A percentile compares a stretch with the other conserved stretches of the same genome.
phyloP scores from a whole-genome alignment of 1,140 invertebrate species.

The Caenorhabditis briggsae region DNA sequence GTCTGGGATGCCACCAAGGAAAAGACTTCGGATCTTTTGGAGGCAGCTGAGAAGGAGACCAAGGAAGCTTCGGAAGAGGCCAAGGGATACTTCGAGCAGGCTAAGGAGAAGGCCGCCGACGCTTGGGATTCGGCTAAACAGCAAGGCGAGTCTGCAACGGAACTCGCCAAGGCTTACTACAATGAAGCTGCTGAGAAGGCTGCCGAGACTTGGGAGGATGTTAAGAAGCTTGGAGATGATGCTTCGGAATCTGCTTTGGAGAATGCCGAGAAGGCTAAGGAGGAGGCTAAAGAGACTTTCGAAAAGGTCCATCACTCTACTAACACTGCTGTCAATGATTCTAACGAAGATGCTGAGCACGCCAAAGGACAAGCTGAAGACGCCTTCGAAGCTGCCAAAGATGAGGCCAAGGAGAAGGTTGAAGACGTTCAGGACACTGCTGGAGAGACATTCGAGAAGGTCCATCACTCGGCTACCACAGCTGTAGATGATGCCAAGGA shows the following conservation, averaged over 20 bases:
- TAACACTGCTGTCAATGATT: neutral
- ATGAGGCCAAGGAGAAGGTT: neutral
- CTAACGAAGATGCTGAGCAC: neutral
- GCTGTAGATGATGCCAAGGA: neutral
- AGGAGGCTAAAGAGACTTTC: neutral
- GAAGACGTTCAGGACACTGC: constrained; percentile 2
- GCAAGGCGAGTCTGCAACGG: no score
- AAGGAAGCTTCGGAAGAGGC: neutral
- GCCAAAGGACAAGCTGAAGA: neutral
- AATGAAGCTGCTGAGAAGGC: no score
- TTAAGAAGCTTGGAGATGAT: no score
- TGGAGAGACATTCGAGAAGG: constrained; percentile 14
- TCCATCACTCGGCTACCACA: constrained; percentile 13
- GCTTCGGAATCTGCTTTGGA: no score
- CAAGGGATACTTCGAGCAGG: neutral
- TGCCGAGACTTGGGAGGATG: no score
- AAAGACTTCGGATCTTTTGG: neutral
- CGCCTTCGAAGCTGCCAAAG: neutral
- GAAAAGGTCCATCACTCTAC: neutral
- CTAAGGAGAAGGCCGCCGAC: neutral
- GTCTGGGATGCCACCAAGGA: constrained; percentile 20
- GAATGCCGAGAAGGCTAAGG: neutral
- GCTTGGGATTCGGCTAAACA: neutral
- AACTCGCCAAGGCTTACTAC: no score
- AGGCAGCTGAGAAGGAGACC: neutral